Conservation (phyloP, 2,113 vertebrate species). For the Rana temporaria region DNA sequence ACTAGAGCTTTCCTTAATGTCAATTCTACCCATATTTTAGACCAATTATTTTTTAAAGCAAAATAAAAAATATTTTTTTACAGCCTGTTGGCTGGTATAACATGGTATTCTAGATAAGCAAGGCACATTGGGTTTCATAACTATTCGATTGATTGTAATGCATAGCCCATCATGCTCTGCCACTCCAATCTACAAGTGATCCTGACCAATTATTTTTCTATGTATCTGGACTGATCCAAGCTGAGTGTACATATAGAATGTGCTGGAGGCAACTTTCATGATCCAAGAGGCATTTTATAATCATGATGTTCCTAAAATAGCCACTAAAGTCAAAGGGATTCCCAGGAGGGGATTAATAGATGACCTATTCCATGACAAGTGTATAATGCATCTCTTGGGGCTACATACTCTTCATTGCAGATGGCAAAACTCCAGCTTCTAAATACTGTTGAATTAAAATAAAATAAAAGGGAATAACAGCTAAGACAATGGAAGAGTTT, state of each 20-base stretch:
- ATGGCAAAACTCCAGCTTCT: not conserved
- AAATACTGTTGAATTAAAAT: not conserved
- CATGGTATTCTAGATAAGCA: too few species aligned
- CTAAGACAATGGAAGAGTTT: not conserved
- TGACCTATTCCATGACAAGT: conserved; percentile 37
- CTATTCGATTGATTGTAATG: not conserved
- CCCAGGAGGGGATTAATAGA: conserved; percentile 41
- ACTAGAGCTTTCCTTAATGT: too few species aligned
- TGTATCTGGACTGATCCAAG: conserved; percentile 28
- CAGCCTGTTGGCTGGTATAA: too few species aligned
- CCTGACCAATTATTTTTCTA: conserved; percentile 23
- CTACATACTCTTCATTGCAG: conserved; percentile 5
- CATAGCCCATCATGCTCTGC: not conserved
- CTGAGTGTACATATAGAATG: conserved; percentile 27
- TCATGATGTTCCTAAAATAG: conserved; percentile 41
- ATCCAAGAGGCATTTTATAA: conserved; percentile 46
- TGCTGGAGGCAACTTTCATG: conserved; percentile 44
- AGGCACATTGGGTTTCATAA: too few species aligned
- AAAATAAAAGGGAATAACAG: not conserved
- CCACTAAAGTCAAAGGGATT: conserved; percentile 35
- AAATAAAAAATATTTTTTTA: too few species aligned
- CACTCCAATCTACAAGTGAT: conserved; percentile 24
- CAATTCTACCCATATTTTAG: too few species aligned
- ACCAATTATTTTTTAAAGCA: too few species aligned
- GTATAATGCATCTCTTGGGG: conserved; percentile 16